Conservation (phyloP, 2,113 vertebrate genomes). For the Syrrhaptes paradoxus region DNA sequence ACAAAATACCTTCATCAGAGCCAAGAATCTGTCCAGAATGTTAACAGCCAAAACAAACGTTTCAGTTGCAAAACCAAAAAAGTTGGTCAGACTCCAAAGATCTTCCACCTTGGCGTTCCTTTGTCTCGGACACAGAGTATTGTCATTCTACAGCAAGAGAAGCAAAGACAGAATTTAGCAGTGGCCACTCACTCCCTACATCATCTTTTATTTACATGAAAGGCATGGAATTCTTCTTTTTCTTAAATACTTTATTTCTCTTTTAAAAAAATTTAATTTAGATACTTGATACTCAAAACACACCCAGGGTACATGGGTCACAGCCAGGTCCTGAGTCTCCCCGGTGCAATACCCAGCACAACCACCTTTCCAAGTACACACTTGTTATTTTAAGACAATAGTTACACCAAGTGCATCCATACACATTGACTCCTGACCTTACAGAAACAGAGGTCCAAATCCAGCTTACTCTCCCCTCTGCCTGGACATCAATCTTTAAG, state of each 20-base stretch:
- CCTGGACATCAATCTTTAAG: not conserved
- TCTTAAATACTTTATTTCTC: not conserved
- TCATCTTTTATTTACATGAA: not conserved
- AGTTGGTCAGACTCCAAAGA: conserved; percentile 93
- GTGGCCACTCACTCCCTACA: not conserved
- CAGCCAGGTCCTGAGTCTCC: not conserved
- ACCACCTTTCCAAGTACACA: not conserved
- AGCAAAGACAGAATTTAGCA: not conserved
- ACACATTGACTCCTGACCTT: not conserved
- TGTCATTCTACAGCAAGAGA: conserved; percentile 78
- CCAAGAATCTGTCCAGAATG: conserved; percentile 95
- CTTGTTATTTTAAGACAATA: not conserved
- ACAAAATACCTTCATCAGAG: conserved; percentile 89
- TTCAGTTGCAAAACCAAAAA: conserved; percentile 93
- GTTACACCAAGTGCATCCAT: rapidly evolving
- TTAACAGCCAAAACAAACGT: conserved; percentile 95
- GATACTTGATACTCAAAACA: not conserved
- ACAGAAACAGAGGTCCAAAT: rapidly evolving
- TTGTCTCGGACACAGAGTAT: conserved; percentile 85
- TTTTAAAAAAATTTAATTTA: not conserved
- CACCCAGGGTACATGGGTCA: not conserved
- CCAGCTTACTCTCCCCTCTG: not conserved
- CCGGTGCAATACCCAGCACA: not conserved
- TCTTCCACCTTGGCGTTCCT: conserved; percentile 94
- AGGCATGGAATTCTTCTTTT: not conserved